Percentiles rank a stretch among this genome's conserved stretches.
Evolutionary conservation across 2,113 vertebrate species (phyloP).

Genomic region (Sorex fumeus): DNA sequence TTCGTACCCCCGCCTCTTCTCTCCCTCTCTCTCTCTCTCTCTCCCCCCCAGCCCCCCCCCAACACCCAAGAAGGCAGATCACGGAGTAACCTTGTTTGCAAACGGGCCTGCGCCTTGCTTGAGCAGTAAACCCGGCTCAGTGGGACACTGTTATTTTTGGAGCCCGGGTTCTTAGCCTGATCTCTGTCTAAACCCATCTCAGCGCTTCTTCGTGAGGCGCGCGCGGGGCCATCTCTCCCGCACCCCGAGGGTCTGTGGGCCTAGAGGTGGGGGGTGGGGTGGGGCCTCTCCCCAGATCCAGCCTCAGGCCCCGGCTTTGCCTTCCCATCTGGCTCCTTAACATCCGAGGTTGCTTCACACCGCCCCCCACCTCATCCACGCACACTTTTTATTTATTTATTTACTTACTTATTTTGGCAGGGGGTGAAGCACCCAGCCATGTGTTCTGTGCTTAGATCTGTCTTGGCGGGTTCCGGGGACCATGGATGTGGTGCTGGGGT

Average conservation of each 20-base stretch:
- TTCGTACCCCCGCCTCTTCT: rapidly evolving
- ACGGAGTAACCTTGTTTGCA: slow-evolving; percentile 77
- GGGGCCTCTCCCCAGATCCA: not conserved
- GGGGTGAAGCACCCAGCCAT: too few species aligned
- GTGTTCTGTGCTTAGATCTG: too few species aligned
- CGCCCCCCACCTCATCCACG: not conserved
- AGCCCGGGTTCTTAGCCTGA: slow-evolving; percentile 80
- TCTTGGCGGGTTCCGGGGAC: too few species aligned
- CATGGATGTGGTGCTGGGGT: too few species aligned
- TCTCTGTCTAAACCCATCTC: slow-evolving; percentile 82
- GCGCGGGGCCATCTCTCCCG: not conserved
- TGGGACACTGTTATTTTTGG: slow-evolving; percentile 86
- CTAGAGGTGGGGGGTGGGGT: not conserved
- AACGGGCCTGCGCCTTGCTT: slow-evolving; percentile 64
- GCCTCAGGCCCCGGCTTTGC: not conserved
- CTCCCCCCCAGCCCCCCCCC: not conserved
- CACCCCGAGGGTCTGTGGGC: not conserved
- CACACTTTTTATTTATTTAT: not conserved
- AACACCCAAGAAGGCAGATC: slow-evolving; percentile 46
- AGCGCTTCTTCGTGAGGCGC: slow-evolving; percentile 65
- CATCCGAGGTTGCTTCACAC: not conserved
- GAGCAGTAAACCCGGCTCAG: slow-evolving; percentile 60
- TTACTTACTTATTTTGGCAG: too few species aligned
- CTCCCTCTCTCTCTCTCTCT: not conserved
- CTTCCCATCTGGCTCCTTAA: not conserved